phyloP scores from a whole-genome alignment of 2,797 vertebrate species.

The Pipistrellus nathusii region DNA sequence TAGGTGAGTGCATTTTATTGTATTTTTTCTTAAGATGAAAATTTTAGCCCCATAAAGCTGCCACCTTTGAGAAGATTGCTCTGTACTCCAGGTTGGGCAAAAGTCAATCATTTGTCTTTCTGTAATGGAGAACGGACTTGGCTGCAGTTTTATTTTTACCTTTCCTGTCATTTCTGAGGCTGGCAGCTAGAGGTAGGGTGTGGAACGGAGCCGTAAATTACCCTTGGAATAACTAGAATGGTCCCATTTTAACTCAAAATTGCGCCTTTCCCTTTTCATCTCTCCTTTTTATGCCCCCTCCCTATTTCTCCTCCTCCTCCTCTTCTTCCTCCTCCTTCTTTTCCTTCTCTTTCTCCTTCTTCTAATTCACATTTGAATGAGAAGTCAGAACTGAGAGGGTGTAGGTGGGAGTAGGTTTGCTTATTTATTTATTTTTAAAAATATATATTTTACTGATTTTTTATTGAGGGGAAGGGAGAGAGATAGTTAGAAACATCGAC shows the following conservation, averaged over 20 bases:
- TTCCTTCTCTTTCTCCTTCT: too few relatives aligned
- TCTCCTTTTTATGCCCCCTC: neutral
- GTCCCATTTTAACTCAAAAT: constrained; percentile 76
- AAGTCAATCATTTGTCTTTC: constrained; percentile 59
- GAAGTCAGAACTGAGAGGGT: neutral
- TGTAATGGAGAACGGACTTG: constrained; percentile 31
- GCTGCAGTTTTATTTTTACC: constrained; percentile 66
- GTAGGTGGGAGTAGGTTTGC: neutral
- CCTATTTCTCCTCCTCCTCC: neutral
- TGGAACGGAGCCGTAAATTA: constrained; percentile 68
- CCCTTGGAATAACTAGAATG: constrained; percentile 11
- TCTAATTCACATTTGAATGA: neutral
- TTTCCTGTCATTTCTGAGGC: constrained; percentile 74
- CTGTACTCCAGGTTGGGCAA: neutral
- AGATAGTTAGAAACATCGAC: too few relatives aligned
- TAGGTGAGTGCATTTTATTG: neutral
- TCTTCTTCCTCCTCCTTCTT: too few relatives aligned
- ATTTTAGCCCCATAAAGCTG: neutral
- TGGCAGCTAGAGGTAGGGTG: constrained; percentile 61
- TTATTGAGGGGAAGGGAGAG: too few relatives aligned
- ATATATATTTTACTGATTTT: too few relatives aligned
- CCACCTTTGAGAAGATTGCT: neutral
- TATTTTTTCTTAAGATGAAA: neutral
- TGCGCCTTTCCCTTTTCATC: constrained; percentile 49
- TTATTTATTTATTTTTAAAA: neutral